Evolutionary conservation across 2,888 invertebrate genomes (phyloP).

Genomic region (Lasius fuliginosus): DNA sequence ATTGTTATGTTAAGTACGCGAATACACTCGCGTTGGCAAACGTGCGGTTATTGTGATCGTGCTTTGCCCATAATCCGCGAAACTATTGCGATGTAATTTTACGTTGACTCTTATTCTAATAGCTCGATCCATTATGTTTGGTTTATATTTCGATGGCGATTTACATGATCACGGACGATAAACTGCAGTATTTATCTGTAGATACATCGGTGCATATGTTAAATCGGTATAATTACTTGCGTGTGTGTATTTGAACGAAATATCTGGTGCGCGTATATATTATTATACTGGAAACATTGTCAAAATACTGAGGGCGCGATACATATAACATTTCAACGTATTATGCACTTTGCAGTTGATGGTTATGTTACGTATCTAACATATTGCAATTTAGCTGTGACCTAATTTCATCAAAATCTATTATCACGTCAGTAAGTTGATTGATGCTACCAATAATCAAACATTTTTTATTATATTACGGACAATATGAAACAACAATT

Average conservation of each 20-base stretch:
- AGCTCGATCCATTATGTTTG: constrained; percentile 28
- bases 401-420: constrained; percentile 15
- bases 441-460: constrained; percentile 22
- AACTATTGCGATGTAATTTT: constrained; percentile 40
- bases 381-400: constrained; percentile 14
- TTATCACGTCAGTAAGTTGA: constrained; percentile 25
- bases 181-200: constrained; percentile 36
- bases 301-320: constrained; percentile 4
- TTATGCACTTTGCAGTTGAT: constrained; percentile 12
- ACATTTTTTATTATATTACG: neutral
- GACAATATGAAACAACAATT: constrained; percentile 14
- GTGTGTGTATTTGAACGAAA: constrained; percentile 11
- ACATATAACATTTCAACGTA: neutral
- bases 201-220: constrained; percentile 22
- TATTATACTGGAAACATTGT: constrained; percentile 23
- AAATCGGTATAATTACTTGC: constrained; percentile 40
- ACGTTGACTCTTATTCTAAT: constrained; percentile 31
- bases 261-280: neutral
- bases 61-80: constrained; percentile 1
- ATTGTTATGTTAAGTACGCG: constrained; percentile 29
- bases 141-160: constrained; percentile 45
- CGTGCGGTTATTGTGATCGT: constrained; percentile 8
- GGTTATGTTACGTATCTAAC: constrained; percentile 19
- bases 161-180: constrained; percentile 27
- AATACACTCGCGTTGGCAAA: neutral